Base-by-base conservation (phyloP, 2,797 vertebrate genomes). In the Mormyrus proboscirostris region DNA sequence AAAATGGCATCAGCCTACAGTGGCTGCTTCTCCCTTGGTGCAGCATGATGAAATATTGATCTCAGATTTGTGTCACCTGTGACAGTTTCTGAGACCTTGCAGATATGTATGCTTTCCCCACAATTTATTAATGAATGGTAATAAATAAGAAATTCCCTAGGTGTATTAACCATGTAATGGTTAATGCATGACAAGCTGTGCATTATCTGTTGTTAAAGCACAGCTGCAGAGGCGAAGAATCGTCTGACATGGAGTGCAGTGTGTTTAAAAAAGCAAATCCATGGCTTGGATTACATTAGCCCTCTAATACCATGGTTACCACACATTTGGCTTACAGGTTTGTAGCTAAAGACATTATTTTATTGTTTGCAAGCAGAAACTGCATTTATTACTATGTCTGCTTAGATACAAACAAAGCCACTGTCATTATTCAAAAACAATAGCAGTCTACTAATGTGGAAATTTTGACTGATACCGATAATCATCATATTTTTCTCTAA, bases 1-100 rank as follows among this genome's bases (percentile, higher is more conserved):
- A 47, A 73, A 79, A 79, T 47, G 73, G 73, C 41, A 44, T 29
- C 38, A 79, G 73, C 19, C 73, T 41, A 19, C 73, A 79, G 41
- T 47, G 73, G 38, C 73, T 79, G 73, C 38, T 79, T 79, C 41
- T 44, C 41, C 41, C 73, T n/a, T 2, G 6, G 38, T 79, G 38
- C 73, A 41, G 73, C 73, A n/a, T 79, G 73, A 79, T 79, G 73
- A 79, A 79, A 79, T 79, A 79, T 79, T 14, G 73, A 79, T 79
- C 12, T 79, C 73, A 79, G 73, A 41, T 79, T 79, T 47, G 41
- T n/a, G 73, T 79, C 73, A 79, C 38, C 73, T n/a, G 16, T n/a
- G 41, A 79, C 38, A 47, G 41, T 47, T 79, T 47, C 73, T 79
- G 41, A 79, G 41, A 79, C 73, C 73, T 79, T 79, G 41, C 73